Evolutionary conservation across 2,113 vertebrate species (phyloP), one percentile per base, ranked within the genome.

Genomic region (Circaetus gallicus): DNA sequence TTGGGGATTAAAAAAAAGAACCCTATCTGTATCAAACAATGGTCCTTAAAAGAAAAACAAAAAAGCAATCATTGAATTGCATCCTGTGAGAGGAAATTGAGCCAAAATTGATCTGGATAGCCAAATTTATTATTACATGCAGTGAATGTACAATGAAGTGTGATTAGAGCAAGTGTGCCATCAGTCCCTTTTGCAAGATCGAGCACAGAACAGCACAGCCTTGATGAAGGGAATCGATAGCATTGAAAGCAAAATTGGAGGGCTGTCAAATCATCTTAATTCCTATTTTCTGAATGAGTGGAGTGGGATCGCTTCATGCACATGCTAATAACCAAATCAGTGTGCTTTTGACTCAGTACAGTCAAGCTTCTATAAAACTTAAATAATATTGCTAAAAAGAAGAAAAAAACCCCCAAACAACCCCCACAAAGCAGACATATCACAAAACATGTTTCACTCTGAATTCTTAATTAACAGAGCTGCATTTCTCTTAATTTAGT

Each of bases 221-320:
- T 95, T 93, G 94, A 97, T 97, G 96, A 98, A 93, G 94, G 95
- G 97, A 98, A 98, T 98, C 98, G 79, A 98, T 99, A 98, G 91
- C 59, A 97, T 86, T 98, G 98, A 98, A 97, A 98, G 97, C 97
- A 97, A 98, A 98, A 98, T 98, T 97, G 97, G 98, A 98, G 96
- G 94, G 90, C 96, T 98, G 98, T 98, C 98, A 98, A 98, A 97
- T 98, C 97, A 97, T 96, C 94, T 97, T 97, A 98, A 98, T 98
- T 98, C 96, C 96, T 96, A 96, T 97, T 97, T 97, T 97, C 97
- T 98, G 97, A 98, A 98, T 97, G 97, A 98, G 97, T 95, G 84
- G 93, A 94, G 36, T 88, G 93, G 88, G 95, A 95, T 96, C 40
- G 31, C 89, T 97, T 97, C 94, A 97, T 95, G 93, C 96, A 97